phyloP scores from a whole-genome alignment of 2,113 vertebrate species.

The Astur gentilis region DNA sequence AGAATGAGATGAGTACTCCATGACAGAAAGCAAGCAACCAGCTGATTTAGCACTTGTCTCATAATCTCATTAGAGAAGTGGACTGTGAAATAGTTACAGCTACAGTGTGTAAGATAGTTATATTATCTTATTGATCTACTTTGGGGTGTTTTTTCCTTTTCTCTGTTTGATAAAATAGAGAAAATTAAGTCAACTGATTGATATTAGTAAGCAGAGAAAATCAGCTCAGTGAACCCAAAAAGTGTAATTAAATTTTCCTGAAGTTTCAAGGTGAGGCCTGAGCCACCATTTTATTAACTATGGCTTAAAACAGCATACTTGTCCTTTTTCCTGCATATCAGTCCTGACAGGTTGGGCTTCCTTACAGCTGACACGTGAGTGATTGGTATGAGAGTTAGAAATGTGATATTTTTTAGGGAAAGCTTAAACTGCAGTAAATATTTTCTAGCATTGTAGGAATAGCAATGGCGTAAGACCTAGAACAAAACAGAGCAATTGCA shows the following conservation, averaged over 20 bases:
- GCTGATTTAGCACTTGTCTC: neutral
- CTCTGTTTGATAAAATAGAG: neutral
- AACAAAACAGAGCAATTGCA: neutral
- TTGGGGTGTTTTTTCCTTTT: neutral
- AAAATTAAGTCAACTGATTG: neutral
- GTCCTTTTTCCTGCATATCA: neutral
- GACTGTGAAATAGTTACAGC: neutral
- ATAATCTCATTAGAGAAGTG: neutral
- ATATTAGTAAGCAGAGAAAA: neutral
- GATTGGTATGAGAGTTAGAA: neutral
- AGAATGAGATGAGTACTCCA: neutral
- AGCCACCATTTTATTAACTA: neutral
- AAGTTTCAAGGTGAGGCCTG: neutral
- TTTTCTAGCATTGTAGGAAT: neutral
- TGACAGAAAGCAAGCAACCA: neutral
- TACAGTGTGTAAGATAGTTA: neutral
- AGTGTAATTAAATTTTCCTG: neutral
- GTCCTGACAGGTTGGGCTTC: neutral
- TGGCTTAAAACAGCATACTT: neutral
- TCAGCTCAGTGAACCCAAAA: neutral
- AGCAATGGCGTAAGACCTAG: neutral
- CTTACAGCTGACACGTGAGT: neutral
- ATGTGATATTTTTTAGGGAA: accelerated
- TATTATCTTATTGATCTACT: neutral
- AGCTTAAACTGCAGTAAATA: neutral